Percentiles rank a stretch among this genome's conserved stretches.
Conservation (phyloP, 2,888 invertebrate genomes). For the Ornithoptera priamus region DNA sequence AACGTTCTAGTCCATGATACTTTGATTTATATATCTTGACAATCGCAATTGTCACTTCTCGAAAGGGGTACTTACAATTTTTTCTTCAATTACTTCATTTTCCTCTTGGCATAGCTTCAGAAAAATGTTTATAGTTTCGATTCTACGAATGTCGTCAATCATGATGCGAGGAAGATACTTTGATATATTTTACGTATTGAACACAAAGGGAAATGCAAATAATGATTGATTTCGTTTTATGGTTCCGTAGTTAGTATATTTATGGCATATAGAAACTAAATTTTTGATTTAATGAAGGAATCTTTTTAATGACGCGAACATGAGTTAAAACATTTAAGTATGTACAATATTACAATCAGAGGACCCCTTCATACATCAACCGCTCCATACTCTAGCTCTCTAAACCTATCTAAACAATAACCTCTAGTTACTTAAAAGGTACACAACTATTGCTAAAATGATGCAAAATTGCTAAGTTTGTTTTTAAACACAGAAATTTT, state of each 20-base stretch:
- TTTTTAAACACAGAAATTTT: too few species aligned
- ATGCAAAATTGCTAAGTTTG: too few species aligned
- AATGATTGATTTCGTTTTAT: neutral
- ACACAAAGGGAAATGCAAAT: slow-evolving; percentile 8
- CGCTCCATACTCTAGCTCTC: too few species aligned
- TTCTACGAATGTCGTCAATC: neutral
- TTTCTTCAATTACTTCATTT: neutral
- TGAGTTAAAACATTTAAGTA: too few species aligned
- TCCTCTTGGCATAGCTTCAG: neutral
- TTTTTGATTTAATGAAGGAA: neutral
- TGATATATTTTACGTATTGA: slow-evolving; percentile 5
- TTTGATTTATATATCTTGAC: too few species aligned
- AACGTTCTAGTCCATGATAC: too few species aligned
- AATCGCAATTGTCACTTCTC: neutral
- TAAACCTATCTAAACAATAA: too few species aligned
- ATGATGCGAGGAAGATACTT: neutral
- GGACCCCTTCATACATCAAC: too few species aligned
- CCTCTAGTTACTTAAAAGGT: too few species aligned
- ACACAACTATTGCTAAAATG: too few species aligned
- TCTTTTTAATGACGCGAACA: too few species aligned
- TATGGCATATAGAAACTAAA: neutral
- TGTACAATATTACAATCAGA: too few species aligned
- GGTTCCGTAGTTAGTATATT: neutral
- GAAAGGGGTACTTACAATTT: neutral
- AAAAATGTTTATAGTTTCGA: neutral